Base-by-base conservation (phyloP, 92 coral and sea anemone genomes). In the Epizoanthus fatuus region DNA sequence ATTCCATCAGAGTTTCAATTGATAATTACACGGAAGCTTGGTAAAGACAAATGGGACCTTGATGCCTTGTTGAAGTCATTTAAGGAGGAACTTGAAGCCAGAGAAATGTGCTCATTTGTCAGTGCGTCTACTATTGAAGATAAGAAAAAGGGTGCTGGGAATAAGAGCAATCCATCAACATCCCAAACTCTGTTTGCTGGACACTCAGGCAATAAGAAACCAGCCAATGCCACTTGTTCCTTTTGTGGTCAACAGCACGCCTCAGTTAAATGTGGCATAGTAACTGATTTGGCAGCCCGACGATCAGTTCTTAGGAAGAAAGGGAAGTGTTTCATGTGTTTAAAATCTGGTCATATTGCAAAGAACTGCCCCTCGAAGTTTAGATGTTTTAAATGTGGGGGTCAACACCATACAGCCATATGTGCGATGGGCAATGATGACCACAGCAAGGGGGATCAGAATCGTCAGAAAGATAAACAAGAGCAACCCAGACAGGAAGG, bases 281-380 rank as follows among this genome's bases (percentile, higher is more conserved):
- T 60, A 5, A 60, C 37, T 19, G 66, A 60, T 32, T 19, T 60
- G 29, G 66, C 38, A 19, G 66, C 66, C 22, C 66, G 37, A 22
- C 22, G 66, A 60, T 60, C 66, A 60, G 29, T 60, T 32, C 38
- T 60, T 60, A 60, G 37, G 11, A 60, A 11, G 10, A 60, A 84
- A 53, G 88, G 88, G 44, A 84, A 60, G 56, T 84, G 88, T 74
- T 84, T 84, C 47, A 44, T 54, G 37, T 84, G 71, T 84, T 74
- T 84, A 49, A 32, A 59, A 19, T 51, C 82, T 35, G 88, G 88
- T 14, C 88, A 84, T 49, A 62, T 84, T 22, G 45, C 49, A 37
- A 84, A 66, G 32, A 71, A 16, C 60, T 84, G 88, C 19, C 82
- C 81, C 32, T 72, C 72, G 22, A 39, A 16, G 17, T 53, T 49